Base-by-base conservation (phyloP, 2,888 invertebrate genomes). In the Tridacna gigas region DNA sequence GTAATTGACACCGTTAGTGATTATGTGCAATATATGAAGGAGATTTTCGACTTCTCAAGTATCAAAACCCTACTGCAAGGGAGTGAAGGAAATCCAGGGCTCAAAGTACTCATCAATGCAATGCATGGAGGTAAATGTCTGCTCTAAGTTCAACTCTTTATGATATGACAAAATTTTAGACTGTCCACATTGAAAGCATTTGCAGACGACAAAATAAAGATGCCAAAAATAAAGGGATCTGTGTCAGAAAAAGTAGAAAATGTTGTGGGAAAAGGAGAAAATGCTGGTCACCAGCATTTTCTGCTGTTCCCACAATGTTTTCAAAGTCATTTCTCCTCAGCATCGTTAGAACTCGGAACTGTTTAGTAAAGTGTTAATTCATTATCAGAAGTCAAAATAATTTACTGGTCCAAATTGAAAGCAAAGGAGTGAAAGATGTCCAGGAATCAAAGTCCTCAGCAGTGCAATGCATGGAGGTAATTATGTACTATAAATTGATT, bases 381-480 rank as follows among this genome's bases (percentile, higher is more conserved):
- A 37, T 7, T n/a, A n/a, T n/a, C n/a, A n/a, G n/a, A n/a, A n/a
- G n/a, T n/a, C n/a, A n/a, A n/a, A n/a, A n/a, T n/a, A n/a, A n/a
- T n/a, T n/a, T n/a, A n/a, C n/a, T n/a, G n/a, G n/a, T n/a, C n/a
- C n/a, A n/a, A n/a, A n/a, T n/a, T n/a, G n/a, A n/a, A n/a, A n/a
- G 28, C 96, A 96, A 79, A 97, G 97, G 56, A 96, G 96, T 12
- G 90, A 85, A 26, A 96, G 95, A 18, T 83, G 88, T n/a, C 78
- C 88, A 60, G 96, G 97, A 0, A 97, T 99, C 93, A 97, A 97
- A 92, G 96, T 99, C 88, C 96, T 99, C 47, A 97, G 99, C 77
- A 98, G 99, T 95, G 96, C 97, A 22, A 97, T 99, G 97, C 97
- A 97, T 95, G 99, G 99, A 96, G 98, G 98, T 97, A 94, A 94